phyloP scores from a whole-genome alignment of 2,797 vertebrate genomes.

The Sebastes goodei region DNA sequence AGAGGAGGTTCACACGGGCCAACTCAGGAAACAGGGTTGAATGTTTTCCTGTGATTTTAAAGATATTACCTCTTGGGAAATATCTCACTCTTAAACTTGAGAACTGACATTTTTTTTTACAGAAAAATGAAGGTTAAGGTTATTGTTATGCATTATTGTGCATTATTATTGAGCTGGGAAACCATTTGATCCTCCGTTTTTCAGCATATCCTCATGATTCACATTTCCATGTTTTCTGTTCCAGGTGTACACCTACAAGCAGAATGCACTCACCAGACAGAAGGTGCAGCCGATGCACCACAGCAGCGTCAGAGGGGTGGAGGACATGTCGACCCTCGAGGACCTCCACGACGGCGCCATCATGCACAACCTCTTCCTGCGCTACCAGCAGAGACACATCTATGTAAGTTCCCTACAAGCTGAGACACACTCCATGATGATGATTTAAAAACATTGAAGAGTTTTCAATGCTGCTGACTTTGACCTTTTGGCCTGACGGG shows the following conservation, averaged over 20 bases:
- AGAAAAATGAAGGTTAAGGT: not conserved
- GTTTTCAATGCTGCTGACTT: not conserved
- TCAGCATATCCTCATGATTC: not conserved
- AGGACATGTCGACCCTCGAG: conserved; percentile 93
- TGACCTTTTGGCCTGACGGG: not conserved
- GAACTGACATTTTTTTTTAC: not conserved
- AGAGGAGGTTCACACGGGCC: not conserved
- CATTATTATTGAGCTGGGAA: not conserved
- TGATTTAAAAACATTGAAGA: not conserved
- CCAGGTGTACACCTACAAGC: conserved; percentile 97
- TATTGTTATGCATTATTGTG: too few relatives aligned
- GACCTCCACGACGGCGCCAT: conserved; percentile 96
- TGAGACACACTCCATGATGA: not conserved
- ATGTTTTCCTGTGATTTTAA: not conserved
- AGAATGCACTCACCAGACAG: conserved; percentile 91
- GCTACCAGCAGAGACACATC: conserved; percentile 90
- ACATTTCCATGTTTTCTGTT: not conserved
- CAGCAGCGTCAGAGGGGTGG: conserved; percentile 85
- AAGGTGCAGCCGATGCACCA: conserved; percentile 92
- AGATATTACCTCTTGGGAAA: not conserved
- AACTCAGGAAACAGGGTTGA: not conserved
- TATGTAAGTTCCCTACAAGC: conserved; percentile 86
- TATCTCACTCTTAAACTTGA: not conserved
- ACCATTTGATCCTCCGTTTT: not conserved
- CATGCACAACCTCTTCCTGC: conserved; percentile 92